Base-by-base conservation (phyloP, 2,888 invertebrate genomes). In the Sminthurinus aureus region DNA sequence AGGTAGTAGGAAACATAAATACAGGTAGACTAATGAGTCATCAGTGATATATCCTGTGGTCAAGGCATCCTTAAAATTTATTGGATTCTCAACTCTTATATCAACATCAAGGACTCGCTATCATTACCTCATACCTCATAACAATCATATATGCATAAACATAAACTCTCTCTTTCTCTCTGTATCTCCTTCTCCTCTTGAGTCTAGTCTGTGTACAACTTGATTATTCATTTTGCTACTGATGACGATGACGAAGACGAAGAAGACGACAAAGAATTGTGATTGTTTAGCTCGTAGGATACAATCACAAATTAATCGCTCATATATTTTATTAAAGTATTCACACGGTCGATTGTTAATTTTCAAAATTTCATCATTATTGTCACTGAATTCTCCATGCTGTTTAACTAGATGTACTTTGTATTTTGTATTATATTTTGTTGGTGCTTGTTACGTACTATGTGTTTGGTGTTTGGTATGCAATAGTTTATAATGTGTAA, bases 41-140 rank as follows among this genome's bases (percentile, higher is more conserved):
- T 38, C 38, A 79, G 69, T 80, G 80, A 80, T 67, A 71, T 50
- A 73, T 80, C 79, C 73, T 80, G 80, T 73, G 80, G 80, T 80
- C 71, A 80, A 80, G 80, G 80, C 51, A 80, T 71, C 80, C 52
- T 52, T 50, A 80, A 6, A 69, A 80, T 80, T 80, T 80, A 80
- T 80, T 80, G 51, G 80, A 80, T 80, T 78, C 24, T 66, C 66
- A 78, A 73, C 26, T 66, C 66, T 66, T 50, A 80, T 24, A 80
- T 80, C 80, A 80, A 80, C 51, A 80, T 80, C 80, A 80, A 80
- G 80, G 80, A 22, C 66, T 64, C 64, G 64, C 18, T 9, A 67
- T 67, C 22, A 67, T 67, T 67, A 67, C 67, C n/a, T 38, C 38
- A 38, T 67, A 67, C 67, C n/a, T 38, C 38, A 38, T 38, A 38